Base-by-base conservation (phyloP, 2,888 invertebrate genomes). In the Heliconius erato region DNA sequence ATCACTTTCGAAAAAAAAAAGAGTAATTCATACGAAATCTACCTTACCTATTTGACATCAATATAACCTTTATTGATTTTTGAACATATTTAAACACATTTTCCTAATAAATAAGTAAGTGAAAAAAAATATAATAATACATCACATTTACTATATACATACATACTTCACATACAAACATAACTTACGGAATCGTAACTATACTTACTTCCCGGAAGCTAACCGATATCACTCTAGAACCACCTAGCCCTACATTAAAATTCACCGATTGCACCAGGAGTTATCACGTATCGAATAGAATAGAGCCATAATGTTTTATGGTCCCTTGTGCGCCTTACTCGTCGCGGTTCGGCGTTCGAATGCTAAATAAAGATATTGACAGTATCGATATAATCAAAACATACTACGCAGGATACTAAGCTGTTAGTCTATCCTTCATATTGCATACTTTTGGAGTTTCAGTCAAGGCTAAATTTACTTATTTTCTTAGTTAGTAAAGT, bases 241-340 rank as follows among this genome's bases (percentile, higher is more conserved):
- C 90, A 89, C 86, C 88, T 88, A 91, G 89, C 92, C 93, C 93
- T 92, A 91, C 93, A 95, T 96, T 96, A 95, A 92, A 93, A 96
- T 96, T 94, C 95, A 94, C 90, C 87, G 90, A 91, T 92, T 93
- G 92, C 92, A 92, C 92, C 93, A 91, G 92, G 93, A 94, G 92
- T 94, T 92, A 94, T 94, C 95, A 96, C 96, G 96, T 96, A 94
- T 91, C 92, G 93, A 95, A 96, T 95, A 95, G 95, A 96, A 96
- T 96, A 93, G 95, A 95, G 90, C 92, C 90, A 94, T 96, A 94
- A 96, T 94, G 93, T 95, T 96, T 96, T 93, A 96, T 92, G 92
- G 95, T 91, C 96, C 92, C 95, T 96, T 96, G 96, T 96, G 90
- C 93, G 92, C 95, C 95, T 92, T 96, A 95, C 94, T 90, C 87